Conservation (phyloP, 1,140 invertebrate species). For the Drosophila eugracilis region DNA sequence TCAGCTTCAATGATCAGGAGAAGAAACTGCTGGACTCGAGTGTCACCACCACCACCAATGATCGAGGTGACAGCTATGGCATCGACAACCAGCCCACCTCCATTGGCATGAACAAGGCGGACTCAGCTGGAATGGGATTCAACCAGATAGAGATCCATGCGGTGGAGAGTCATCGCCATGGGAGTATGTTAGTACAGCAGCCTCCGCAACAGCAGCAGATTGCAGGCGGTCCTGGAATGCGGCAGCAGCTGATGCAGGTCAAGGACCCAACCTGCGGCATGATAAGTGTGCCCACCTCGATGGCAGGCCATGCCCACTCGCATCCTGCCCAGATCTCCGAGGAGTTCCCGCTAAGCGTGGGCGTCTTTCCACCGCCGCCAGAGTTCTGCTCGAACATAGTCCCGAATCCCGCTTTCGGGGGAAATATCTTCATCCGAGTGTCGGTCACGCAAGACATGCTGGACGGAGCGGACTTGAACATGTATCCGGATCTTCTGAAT, state of each 20-base stretch:
- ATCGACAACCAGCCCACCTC: slow-evolving; percentile 86
- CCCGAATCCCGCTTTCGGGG: slow-evolving; percentile 86
- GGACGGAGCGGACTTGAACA: slow-evolving; percentile 86
- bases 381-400: slow-evolving; percentile 88
- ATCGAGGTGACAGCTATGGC: slow-evolving; percentile 88
- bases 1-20: slow-evolving; percentile 93
- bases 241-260: slow-evolving; percentile 76
- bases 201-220: slow-evolving; percentile 55
- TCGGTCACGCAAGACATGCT: slow-evolving; percentile 89
- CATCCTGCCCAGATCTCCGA: slow-evolving; percentile 70
- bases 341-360: slow-evolving; percentile 84
- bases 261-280: slow-evolving; percentile 78
- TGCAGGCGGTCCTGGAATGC: slow-evolving; percentile 16
- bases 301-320: slow-evolving; percentile 64
- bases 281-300: slow-evolving; percentile 80
- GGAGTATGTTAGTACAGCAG: slow-evolving; percentile 48
- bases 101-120: slow-evolving; percentile 75
- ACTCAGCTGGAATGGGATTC: slow-evolving; percentile 83
- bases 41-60: slow-evolving; percentile 90
- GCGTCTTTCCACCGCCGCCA: slow-evolving; percentile 88
- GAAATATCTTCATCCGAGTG: slow-evolving; percentile 91
- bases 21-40: slow-evolving; percentile 92
- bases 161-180: slow-evolving; percentile 86
- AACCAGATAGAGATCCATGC: slow-evolving; percentile 90
- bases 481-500: slow-evolving; percentile 92